Evolutionary conservation across 2,888 invertebrate genomes (phyloP).

Genomic region (Hirtodrosophila alboralis): DNA sequence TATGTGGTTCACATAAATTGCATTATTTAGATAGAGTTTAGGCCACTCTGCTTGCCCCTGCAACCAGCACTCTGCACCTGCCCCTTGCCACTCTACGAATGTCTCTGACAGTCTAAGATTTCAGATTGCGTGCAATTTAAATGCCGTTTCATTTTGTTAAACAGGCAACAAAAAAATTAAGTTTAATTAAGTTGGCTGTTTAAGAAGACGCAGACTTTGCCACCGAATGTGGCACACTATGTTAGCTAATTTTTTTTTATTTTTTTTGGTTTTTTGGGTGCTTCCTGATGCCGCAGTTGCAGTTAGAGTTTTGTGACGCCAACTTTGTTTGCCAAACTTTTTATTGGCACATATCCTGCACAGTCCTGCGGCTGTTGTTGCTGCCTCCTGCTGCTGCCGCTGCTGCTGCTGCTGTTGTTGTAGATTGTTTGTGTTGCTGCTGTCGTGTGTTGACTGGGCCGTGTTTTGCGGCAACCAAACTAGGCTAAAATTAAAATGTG

Average conservation of each 20-base stretch:
- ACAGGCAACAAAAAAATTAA: conserved; percentile 66
- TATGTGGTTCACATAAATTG: conserved; percentile 74
- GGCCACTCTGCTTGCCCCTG: too few species aligned
- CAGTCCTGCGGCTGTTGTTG: conserved; percentile 28
- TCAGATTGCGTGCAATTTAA: conserved; percentile 11
- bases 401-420: conserved; percentile 19
- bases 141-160: conserved; percentile 10
- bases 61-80: too few species aligned
- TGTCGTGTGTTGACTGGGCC: conserved; percentile 34
- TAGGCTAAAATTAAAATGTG: conserved; percentile 76
- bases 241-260: too few species aligned
- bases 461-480: conserved; percentile 66
- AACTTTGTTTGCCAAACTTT: conserved; percentile 79
- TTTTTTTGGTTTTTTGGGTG: conserved; percentile 56
- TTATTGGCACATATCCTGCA: conserved; percentile 79
- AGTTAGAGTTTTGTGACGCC: conserved; percentile 76
- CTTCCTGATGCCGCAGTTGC: conserved; percentile 46
- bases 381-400: conserved; percentile 12
- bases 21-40: conserved; percentile 75
- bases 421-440: conserved; percentile 6
- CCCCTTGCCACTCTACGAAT: conserved; percentile 1
- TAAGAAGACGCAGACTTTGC: conserved; percentile 33
- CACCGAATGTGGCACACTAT: conserved; percentile 25
- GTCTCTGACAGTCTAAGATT: conserved; percentile 55
- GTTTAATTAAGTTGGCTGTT: conserved; percentile 70